Conservation (phyloP, 2,888 invertebrate species). For the Rhorus exstirpatorius region DNA sequence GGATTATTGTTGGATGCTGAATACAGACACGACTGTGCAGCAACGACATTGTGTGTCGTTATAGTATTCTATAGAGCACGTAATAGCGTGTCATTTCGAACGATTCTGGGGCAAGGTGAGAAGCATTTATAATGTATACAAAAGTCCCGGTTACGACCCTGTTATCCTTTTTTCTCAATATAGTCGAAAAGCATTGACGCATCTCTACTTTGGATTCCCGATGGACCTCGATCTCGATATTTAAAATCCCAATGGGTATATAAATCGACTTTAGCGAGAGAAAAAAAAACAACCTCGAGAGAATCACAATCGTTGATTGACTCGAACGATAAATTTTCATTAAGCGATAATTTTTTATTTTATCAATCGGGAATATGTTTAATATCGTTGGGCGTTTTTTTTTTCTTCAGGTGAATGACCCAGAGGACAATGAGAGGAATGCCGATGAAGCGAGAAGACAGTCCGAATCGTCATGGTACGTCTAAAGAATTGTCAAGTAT, state of each 20-base stretch:
- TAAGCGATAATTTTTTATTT: background rate
- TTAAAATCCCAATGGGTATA: conserved; percentile 3
- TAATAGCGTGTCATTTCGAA: conserved; percentile 56
- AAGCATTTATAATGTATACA: conserved; percentile 35
- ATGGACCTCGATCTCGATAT: conserved; percentile 64
- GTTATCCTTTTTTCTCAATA: conserved; percentile 58
- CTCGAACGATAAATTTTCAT: background rate
- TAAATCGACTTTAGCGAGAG: background rate
- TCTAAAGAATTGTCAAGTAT: conserved; percentile 21
- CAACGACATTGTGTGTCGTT: conserved; percentile 18
- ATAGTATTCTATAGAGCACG: conserved; percentile 23
- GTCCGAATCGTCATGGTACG: conserved; percentile 78
- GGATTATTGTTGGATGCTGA: conserved; percentile 68
- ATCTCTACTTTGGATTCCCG: conserved; percentile 46
- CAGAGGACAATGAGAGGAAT: conserved; percentile 79
- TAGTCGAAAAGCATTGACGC: conserved; percentile 56
- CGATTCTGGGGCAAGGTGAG: conserved; percentile 69
- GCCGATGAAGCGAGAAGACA: conserved; percentile 73
- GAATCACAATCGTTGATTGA: background rate
- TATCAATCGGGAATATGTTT: background rate
- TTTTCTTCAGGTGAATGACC: conserved; percentile 81
- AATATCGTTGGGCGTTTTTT: conserved; percentile 1
- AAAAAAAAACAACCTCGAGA: conserved; percentile 5
- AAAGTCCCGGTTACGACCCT: conserved; percentile 54
- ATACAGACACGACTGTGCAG: conserved; percentile 35